Base-by-base conservation (phyloP, 2,113 vertebrate genomes). In the Chaetodon auriga region DNA sequence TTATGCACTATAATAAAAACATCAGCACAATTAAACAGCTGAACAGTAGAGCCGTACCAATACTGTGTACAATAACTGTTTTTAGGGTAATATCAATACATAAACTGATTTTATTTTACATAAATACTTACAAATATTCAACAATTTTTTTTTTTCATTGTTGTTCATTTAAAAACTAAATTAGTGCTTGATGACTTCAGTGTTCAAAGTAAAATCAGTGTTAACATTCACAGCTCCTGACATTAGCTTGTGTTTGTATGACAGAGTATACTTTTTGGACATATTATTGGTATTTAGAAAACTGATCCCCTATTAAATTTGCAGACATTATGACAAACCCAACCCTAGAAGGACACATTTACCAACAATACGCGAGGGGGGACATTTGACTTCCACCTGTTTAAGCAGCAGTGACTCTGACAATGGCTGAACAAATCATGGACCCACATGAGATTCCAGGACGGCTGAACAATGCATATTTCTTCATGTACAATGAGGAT, bases 401-500 rank as follows among this genome's bases (percentile, higher is more conserved):
- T 75, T 35, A 64, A 53, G 46, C 53, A 69, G 38, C 53, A 19
- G 61, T 73, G 62, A 30, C 36, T 63, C 45, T 64, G 45, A 81
- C 70, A 57, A 23, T 23, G 54, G 8, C 45, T 75, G 57, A 64
- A 64, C 23, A 71, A 79, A 60, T 58, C 36, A 61, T 25, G 25
- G 57, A 2, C 58, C 43, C 70, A 38, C n/a, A 5, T 36, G 60
- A 75, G 72, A 64, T 38, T 73, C 58, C 57, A 77, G 46, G 45
- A 84, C 12, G 14, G 12, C 60, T 23, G 13, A 68, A 48, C 21
- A 55, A 36, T 71, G 75, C 69, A 80, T 81, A 84, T 87, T 81
- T 88, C 77, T 75, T 77, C 46, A 23, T 68, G 61, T 48, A 55
- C 53, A 80, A 66, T 80, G 74, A 75, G 18, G 49, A 53, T 84